phyloP scores from a whole-genome alignment of 2,113 vertebrate species.

The Onychostoma macrolepis region DNA sequence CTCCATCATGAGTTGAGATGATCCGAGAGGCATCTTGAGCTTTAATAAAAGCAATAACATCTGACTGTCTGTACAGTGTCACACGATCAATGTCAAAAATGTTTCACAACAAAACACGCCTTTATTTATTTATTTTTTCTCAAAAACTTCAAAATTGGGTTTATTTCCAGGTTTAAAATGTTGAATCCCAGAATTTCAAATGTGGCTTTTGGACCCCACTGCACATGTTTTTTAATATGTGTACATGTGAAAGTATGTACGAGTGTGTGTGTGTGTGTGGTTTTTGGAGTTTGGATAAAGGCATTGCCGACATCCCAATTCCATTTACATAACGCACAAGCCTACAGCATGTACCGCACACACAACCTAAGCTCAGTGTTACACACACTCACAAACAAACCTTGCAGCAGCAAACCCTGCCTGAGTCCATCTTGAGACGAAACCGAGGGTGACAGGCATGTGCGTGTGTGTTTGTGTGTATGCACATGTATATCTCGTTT shows the following conservation, averaged over 20 bases:
- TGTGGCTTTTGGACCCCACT: neutral
- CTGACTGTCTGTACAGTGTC: neutral
- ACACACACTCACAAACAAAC: constrained; percentile 39
- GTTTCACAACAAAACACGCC: neutral
- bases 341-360: constrained; percentile 32
- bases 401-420: constrained; percentile 20
- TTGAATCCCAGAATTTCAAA: neutral
- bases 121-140: neutral
- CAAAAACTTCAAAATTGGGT: neutral
- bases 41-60: neutral
- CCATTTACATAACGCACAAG: constrained; percentile 29
- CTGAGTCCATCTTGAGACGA: constrained; percentile 38
- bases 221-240: neutral
- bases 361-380: constrained; percentile 29
- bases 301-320: neutral
- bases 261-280: neutral
- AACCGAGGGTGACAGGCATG: constrained; percentile 24
- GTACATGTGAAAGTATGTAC: neutral
- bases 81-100: neutral
- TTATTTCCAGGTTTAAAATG: neutral
- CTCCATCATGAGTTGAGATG: neutral
- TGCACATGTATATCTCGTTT: constrained; percentile 13
- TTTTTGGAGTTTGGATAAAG: neutral
- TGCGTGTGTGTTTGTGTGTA: constrained; percentile 15
- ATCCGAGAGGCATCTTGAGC: neutral